Conservation (phyloP, 2,888 invertebrate genomes). For the Xanthorhoe designata region DNA sequence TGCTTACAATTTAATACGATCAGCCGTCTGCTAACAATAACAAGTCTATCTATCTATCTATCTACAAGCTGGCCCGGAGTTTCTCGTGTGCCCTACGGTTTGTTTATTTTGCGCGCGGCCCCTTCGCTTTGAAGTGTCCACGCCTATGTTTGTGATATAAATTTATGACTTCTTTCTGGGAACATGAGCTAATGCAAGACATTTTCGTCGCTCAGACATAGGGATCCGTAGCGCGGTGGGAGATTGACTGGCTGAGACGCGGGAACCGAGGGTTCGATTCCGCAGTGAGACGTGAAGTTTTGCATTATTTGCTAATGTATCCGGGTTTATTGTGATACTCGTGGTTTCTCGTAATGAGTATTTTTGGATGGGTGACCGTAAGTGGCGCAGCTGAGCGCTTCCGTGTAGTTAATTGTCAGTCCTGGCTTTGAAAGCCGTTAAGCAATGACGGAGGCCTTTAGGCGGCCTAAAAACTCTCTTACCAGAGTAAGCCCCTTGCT, state of each 20-base stretch:
- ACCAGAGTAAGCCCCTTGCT: too few relatives aligned
- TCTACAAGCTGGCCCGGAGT: not conserved
- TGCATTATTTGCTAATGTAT: not conserved
- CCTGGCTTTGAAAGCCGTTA: too few relatives aligned
- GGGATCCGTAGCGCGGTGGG: not conserved
- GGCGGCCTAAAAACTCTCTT: too few relatives aligned
- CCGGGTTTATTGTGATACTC: not conserved
- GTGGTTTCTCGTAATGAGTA: not conserved
- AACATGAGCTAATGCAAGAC: conserved; percentile 39
- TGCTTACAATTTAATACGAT: not conserved
- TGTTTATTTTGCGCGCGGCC: conserved; percentile 40
- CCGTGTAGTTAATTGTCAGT: too few relatives aligned
- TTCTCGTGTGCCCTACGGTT: conserved; percentile 8
- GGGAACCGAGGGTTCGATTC: not conserved
- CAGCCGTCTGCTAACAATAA: not conserved
- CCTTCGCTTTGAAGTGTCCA: conserved; percentile 56
- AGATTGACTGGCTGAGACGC: not conserved
- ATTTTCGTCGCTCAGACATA: not conserved
- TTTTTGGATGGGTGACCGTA: too few relatives aligned
- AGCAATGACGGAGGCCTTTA: too few relatives aligned
- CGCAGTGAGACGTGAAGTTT: not conserved
- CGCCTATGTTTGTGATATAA: conserved; percentile 54
- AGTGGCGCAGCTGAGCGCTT: too few relatives aligned
- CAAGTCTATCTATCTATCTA: too few relatives aligned
- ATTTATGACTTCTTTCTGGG: conserved; percentile 53